Evolutionary conservation across 1,140 invertebrate genomes (phyloP), one percentile per base, ranked within the genome.

Genomic region (Apocrypta bakeri): DNA sequence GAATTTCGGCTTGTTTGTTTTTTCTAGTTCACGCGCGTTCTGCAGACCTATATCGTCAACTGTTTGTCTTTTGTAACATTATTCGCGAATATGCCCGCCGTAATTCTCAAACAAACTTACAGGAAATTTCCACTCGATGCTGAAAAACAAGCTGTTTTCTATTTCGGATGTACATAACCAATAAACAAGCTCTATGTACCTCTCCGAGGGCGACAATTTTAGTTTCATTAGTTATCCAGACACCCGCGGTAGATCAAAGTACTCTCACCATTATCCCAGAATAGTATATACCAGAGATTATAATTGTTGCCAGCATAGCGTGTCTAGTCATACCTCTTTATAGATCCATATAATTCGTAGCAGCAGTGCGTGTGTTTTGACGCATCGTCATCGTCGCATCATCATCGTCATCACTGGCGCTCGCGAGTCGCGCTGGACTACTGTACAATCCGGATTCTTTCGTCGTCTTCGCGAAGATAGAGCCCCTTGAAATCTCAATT

Each of bases 401-500:
- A n/a, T 73, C 31, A 25, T 37, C 31, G 0, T 21, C 24, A 2
- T 40, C 48, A n/a, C n/a, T n/a, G n/a, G n/a, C n/a, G n/a, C n/a
- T n/a, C n/a, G n/a, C n/a, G n/a, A n/a, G n/a, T n/a, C n/a, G n/a
- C n/a, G n/a, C n/a, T n/a, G n/a, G n/a, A n/a, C n/a, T n/a, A n/a
- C n/a, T n/a, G n/a, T n/a, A n/a, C n/a, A n/a, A n/a, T n/a, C n/a
- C n/a, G n/a, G n/a, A n/a, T n/a, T n/a, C n/a, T n/a, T n/a, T n/a
- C n/a, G n/a, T n/a, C n/a, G n/a, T n/a, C n/a, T n/a, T n/a, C n/a
- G n/a, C n/a, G n/a, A n/a, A n/a, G n/a, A 37, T 37, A 37, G 33
- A 78, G 79, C 40, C 21, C 17, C 42, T 66, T 63, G 40, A 66
- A 68, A 68, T 83, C 80, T 63, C 82, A 85, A 87, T 88, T 86